Conservation (phyloP, 2,888 invertebrate genomes). For the Capitulum mitella region DNA sequence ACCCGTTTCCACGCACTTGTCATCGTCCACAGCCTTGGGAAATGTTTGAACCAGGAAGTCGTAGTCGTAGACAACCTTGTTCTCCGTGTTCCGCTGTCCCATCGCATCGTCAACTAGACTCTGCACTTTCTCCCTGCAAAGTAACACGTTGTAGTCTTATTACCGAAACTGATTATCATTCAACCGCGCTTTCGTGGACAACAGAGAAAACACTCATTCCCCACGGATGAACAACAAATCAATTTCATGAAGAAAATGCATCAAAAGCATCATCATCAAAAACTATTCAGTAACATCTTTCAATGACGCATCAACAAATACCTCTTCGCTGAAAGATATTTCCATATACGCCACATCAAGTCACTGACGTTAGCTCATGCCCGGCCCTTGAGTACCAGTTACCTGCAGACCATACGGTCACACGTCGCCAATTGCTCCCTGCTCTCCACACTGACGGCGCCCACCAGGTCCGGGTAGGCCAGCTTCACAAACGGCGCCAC, state of each 20-base stretch:
- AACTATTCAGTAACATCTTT: too few relatives aligned
- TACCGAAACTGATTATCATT: too few relatives aligned
- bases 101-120: neutral
- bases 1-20: neutral
- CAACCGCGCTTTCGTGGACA: too few relatives aligned
- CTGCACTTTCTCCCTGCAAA: neutral
- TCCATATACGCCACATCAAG: too few relatives aligned
- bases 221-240: too few relatives aligned
- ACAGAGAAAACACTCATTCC: too few relatives aligned
- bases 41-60: neutral
- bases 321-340: too few relatives aligned
- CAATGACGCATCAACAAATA: too few relatives aligned
- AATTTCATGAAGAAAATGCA: too few relatives aligned
- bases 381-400: too few relatives aligned
- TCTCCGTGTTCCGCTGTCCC: neutral
- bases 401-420: constrained; percentile 51
- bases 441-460: constrained; percentile 46
- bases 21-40: neutral
- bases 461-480: constrained; percentile 65
- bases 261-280: too few relatives aligned
- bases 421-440: constrained; percentile 56
- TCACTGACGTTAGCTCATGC: neutral
- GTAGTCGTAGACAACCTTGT: constrained; percentile 17
- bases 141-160: too few relatives aligned
- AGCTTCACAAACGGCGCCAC: constrained; percentile 64